Conservation (phyloP, 2,797 vertebrate species). For the Sandelia bainsii region DNA sequence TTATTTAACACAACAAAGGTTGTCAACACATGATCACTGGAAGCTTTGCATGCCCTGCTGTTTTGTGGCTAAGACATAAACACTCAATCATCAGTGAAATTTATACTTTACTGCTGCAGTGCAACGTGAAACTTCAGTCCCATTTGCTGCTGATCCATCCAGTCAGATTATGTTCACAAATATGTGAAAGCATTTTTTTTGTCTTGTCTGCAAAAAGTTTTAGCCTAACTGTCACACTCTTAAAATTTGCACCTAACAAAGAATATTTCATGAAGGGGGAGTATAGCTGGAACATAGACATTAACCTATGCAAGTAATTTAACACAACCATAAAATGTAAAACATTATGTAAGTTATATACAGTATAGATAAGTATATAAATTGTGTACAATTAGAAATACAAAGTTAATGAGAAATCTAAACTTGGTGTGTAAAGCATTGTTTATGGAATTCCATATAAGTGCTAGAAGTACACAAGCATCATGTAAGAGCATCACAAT, state of each 20-base stretch:
- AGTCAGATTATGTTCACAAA: no score
- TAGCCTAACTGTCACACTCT: no score
- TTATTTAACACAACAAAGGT: slow-evolving; percentile 17
- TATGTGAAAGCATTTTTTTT: no score
- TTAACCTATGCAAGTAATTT: no score
- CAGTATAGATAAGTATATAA: not conserved
- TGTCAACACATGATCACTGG: not conserved
- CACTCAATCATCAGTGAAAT: not conserved
- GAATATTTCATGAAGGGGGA: no score
- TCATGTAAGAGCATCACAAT: not conserved
- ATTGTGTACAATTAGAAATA: not conserved
- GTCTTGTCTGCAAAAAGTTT: no score
- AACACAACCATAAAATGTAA: no score
- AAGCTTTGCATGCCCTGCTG: slow-evolving; percentile 1
- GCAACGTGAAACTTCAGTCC: not conserved
- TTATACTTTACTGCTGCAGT: not conserved
- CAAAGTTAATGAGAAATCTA: not conserved
- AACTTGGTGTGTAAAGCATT: not conserved
- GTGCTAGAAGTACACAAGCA: not conserved
- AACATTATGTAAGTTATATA: no score
- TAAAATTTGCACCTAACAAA: no score
- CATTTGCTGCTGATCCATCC: no score
- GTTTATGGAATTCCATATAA: not conserved
- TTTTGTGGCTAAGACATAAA: not conserved
- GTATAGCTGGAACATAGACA: no score